Evolutionary conservation across 1,140 invertebrate species (phyloP), one percentile per base, ranked within the genome.

Genomic region (Tetramorium alpestre): DNA sequence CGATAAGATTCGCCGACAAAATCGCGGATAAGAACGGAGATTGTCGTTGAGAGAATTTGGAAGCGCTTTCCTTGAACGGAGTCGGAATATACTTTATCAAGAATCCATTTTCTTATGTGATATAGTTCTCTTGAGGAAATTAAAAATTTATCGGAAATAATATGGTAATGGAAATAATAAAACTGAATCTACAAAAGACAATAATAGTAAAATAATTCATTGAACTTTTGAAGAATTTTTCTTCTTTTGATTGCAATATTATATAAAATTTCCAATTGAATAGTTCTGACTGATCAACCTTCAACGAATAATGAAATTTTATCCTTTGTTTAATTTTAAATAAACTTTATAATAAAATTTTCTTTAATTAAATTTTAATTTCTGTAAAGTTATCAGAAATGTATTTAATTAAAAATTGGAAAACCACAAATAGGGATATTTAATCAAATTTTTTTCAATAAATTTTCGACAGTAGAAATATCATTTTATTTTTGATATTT

Each of bases 41-140:
- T 90, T 60, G 75, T 62, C 6, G n/a, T n/a, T n/a, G 10, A n/a
- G 25, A 85, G 85, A 80, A 80, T 80, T 80, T n/a, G 62, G 84
- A 87, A 88, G 65, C 49, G 18, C 6, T 62, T 49, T 56, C 28
- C 28, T 51, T 33, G 33, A 28, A 51, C 25, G 38, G 28, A 49
- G 44, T 60, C 18, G 62, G 41, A 78, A 76, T 58, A 67, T 62
- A 75, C 28, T 60, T 65, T 33, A 28, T 7, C 58, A 28, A 22
- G 41, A 60, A 84, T 84, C 25, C 54, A 84, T 62, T 84, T 75
- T 73, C 80, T 84, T 38, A 28, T 16, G 25, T 44, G 18, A 62
- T 47, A 73, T 51, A 51, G 78, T 16, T n/a, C 60, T 60, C 56
- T 58, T 10, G 16, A 73, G 80, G 18, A 82, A 82, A 72, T 82